Evolutionary conservation across 2,113 vertebrate genomes (phyloP), one percentile per base, ranked within the genome.

Genomic region (Anthoscopus minutus): DNA sequence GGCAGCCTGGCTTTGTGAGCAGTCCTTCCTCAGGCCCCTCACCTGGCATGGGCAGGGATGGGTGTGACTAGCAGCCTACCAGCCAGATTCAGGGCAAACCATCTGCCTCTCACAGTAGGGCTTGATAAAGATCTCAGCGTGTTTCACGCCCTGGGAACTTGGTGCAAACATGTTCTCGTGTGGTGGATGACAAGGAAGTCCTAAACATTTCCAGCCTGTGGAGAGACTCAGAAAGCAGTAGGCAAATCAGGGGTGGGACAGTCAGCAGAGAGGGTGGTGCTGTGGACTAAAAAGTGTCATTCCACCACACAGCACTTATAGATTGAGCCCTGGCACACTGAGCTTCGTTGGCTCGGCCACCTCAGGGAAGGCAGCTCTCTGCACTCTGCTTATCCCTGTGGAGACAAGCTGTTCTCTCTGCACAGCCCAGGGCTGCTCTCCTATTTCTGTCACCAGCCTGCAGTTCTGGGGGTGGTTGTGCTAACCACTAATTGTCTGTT

Each of bases 341-440:
- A 74, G 72, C 31, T 77, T 57, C 0, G 0, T 48, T 84, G 53
- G 31, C 48, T 79, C 8, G 11, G 69, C 17, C 23, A 2, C 48
- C 69, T 91, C 48, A 45, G 91, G 22, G 12, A 73, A 64, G 22
- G 27, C 76, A n/a, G 33, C 51, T 93, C 76, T 9, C 30, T 74
- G 51, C 0, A 0, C 65, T 60, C 37, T 69, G 47, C 51, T 57
- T 38, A 4, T 66, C 38, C 42, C 51, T 54, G n/a, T 64, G 22
- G 27, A 81, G 61, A 62, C 82, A 92, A 83, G 47, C 67, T 81
- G 76, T 86, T 95, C 65, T 45, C 62, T 82, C 54, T 61, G 66
- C 54, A 53, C n/a, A 65, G 67, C 42, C n/a, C 5, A 6, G 62
- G 50, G 60, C 20, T 30, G 23, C 53, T 45, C 20, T 62, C 30